Conservation (phyloP, 2,113 vertebrate species). For the Cyanistes caeruleus region DNA sequence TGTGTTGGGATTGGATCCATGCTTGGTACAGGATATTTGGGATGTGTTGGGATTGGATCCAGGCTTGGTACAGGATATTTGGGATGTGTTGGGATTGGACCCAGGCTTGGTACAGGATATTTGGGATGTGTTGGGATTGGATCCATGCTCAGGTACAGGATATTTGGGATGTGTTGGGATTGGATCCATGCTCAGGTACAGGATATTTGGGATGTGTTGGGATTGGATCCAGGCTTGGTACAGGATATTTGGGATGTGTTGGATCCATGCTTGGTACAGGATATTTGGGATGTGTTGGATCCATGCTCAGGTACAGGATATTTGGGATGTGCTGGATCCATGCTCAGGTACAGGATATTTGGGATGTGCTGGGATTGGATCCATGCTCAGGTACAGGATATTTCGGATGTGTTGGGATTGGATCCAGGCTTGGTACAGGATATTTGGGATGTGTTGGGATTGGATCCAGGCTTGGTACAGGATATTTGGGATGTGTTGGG, state of each 20-base stretch:
- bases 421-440: neutral
- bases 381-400: neutral
- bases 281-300: rapidly evolving
- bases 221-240: neutral
- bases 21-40: neutral
- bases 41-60: neutral
- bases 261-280: neutral
- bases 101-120: neutral
- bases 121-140: neutral
- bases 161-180: neutral
- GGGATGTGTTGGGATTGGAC: neutral
- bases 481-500: neutral
- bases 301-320: rapidly evolving
- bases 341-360: neutral
- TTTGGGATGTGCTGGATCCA: rapidly evolving
- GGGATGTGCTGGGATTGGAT: neutral
- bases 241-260: neutral
- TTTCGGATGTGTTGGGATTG: neutral
- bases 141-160: neutral
- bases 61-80: neutral
- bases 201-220: neutral
- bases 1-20: no score
- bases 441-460: neutral
- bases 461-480: no score
- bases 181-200: neutral